Conservation (phyloP, 1,140 invertebrate genomes). For the Halictus rubicundus region DNA sequence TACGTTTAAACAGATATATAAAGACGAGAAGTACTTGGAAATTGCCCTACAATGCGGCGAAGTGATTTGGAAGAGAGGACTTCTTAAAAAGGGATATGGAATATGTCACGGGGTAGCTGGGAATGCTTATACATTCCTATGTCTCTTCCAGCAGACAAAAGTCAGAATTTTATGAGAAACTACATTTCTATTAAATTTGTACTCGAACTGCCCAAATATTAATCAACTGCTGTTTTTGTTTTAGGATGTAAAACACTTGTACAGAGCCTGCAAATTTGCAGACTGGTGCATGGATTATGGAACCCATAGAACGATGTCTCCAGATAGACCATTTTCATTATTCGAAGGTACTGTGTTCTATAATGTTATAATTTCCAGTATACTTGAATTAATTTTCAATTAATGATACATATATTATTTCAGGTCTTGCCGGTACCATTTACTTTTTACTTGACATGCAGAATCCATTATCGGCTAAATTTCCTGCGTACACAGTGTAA, state of each 20-base stretch:
- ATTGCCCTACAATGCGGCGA: constrained; percentile 87
- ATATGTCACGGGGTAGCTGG: constrained; percentile 96
- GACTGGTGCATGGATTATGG: constrained; percentile 91
- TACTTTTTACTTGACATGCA: constrained; percentile 86
- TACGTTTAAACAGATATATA: constrained; percentile 81
- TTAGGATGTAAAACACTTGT: constrained; percentile 86
- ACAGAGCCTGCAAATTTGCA: constrained; percentile 90
- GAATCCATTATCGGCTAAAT: constrained; percentile 83
- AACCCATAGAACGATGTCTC: constrained; percentile 83
- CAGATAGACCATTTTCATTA: constrained; percentile 91
- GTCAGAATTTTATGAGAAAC: constrained; percentile 77
- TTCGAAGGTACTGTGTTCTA: constrained; percentile 87
- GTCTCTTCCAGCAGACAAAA: constrained; percentile 89
- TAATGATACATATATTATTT: constrained; percentile 54
- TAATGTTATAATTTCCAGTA: neutral
- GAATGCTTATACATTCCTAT: constrained; percentile 94
- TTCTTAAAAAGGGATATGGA: constrained; percentile 94
- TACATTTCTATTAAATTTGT: constrained; percentile 15
- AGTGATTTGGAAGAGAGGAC: constrained; percentile 91
- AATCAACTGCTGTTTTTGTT: constrained; percentile 44
- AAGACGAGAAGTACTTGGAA: constrained; percentile 87
- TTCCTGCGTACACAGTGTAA: constrained; percentile 83
- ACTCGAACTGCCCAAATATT: constrained; percentile 9
- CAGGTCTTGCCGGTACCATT: constrained; percentile 84
- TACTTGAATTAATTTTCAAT: neutral